Conservation (phyloP, 2,888 invertebrate species). For the Dendrolimus houi region DNA sequence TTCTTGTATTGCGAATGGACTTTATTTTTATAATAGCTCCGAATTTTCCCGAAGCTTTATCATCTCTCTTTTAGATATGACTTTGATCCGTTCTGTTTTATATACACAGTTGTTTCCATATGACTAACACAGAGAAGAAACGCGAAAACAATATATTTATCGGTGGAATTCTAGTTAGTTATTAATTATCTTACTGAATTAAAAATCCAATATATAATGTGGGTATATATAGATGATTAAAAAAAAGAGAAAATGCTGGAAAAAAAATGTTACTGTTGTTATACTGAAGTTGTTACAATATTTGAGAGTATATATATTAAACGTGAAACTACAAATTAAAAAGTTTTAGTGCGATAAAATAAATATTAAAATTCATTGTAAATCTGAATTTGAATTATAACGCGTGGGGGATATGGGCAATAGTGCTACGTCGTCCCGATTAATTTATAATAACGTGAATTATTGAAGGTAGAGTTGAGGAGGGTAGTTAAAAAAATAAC, state of each 20-base stretch:
- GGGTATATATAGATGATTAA: slow-evolving; percentile 63
- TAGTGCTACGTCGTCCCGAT: slow-evolving; percentile 31
- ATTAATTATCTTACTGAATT: slow-evolving; percentile 50
- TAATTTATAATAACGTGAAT: slow-evolving; percentile 5
- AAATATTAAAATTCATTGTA: neutral
- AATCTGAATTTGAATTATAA: neutral
- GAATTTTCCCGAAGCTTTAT: no score
- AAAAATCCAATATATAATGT: slow-evolving; percentile 37
- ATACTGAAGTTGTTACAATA: slow-evolving; percentile 76
- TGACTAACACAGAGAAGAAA: neutral
- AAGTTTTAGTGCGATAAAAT: slow-evolving; percentile 47
- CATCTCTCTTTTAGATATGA: no score
- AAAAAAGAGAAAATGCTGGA: slow-evolving; percentile 47
- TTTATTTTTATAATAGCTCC: no score
- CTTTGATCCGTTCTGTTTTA: no score
- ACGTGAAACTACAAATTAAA: slow-evolving; percentile 49
- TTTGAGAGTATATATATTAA: slow-evolving; percentile 72
- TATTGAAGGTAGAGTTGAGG: no score
- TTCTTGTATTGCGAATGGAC: no score
- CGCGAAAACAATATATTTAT: slow-evolving; percentile 29
- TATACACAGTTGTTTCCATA: neutral
- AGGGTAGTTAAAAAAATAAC: no score
- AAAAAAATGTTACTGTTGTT: slow-evolving; percentile 75
- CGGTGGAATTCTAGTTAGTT: slow-evolving; percentile 58
- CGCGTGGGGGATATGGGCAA: neutral